These are phyloP conservation scores for Panorpa germanica DNA, from an alignment of 2,888 invertebrate species.

Conservation along the genomic window DNA sequence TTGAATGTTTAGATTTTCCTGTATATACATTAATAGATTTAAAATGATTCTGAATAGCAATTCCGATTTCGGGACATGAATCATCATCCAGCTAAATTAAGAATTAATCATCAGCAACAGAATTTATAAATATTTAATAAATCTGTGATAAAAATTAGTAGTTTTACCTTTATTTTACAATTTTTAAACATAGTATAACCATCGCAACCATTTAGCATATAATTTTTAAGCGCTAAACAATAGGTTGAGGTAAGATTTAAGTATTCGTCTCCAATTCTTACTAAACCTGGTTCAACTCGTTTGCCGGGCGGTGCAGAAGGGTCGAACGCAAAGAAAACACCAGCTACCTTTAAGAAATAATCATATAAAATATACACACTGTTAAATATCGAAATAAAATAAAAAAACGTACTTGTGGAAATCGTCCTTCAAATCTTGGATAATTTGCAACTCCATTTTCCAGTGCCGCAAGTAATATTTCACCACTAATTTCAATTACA, in stretches of 20 bases:
- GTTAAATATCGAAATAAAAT: neutral
- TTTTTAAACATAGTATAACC: slow-evolving; percentile 65
- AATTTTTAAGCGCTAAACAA: slow-evolving; percentile 64
- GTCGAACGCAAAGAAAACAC: slow-evolving; percentile 58
- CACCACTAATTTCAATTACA: slow-evolving; percentile 53
- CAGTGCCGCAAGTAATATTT: slow-evolving; percentile 44
- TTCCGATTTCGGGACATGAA: slow-evolving; percentile 65
- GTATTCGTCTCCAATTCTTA: slow-evolving; percentile 74
- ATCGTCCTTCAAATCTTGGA: slow-evolving; percentile 74
- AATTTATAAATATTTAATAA: slow-evolving; percentile 2
- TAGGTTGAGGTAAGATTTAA: slow-evolving; percentile 51
- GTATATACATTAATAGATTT: slow-evolving; percentile 64
- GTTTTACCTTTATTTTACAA: slow-evolving; percentile 48
- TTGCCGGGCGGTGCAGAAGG: slow-evolving; percentile 46
- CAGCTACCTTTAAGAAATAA: slow-evolving; percentile 35
- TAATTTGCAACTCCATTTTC: slow-evolving; percentile 77
- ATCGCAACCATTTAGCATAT: slow-evolving; percentile 64
- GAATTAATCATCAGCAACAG: slow-evolving; percentile 9
- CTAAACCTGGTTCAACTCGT: slow-evolving; percentile 48
- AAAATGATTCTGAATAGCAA: slow-evolving; percentile 80
- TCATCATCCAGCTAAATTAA: slow-evolving; percentile 55
- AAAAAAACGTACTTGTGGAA: slow-evolving; percentile 45
- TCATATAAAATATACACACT: neutral
- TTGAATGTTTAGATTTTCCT: slow-evolving; percentile 52
- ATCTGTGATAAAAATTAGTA: neutral